phyloP scores from a whole-genome alignment of 1,140 invertebrate species.

The Platyscapa corneri region DNA sequence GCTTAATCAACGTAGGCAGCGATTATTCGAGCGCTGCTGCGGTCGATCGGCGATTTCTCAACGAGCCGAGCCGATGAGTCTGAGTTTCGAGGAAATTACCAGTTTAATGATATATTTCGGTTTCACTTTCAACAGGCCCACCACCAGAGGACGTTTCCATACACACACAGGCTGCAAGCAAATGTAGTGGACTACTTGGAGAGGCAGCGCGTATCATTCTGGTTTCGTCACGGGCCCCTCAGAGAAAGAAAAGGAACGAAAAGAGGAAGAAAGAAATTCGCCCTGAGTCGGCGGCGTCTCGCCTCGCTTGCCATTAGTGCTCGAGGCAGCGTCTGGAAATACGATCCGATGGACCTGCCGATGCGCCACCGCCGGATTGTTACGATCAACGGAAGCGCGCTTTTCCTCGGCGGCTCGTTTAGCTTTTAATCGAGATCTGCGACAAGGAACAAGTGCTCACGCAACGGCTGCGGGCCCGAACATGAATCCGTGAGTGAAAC shows the following conservation, averaged over 20 bases:
- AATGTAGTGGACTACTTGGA: conserved; percentile 14
- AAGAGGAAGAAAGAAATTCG: neutral
- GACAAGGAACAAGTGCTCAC: neutral
- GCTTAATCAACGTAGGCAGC: neutral
- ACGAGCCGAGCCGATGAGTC: neutral
- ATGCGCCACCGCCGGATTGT: neutral
- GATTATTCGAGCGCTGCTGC: neutral
- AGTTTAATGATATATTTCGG: conserved; percentile 31
- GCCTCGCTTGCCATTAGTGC: neutral
- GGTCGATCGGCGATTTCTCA: conserved; percentile 18
- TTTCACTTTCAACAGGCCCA: conserved; percentile 34
- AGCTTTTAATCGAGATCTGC: neutral
- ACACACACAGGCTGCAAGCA: neutral
- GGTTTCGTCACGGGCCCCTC: neutral
- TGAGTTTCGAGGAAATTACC: neutral
- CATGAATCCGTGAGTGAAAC: conserved; percentile 24
- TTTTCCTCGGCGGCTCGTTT: too few species aligned
- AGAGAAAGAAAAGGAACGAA: neutral
- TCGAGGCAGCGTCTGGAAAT: conserved; percentile 3
- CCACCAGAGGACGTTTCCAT: neutral
- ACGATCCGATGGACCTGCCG: neutral
- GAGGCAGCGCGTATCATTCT: conserved; percentile 19
- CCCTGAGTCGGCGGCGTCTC: neutral
- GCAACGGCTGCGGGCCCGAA: neutral
- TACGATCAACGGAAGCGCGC: too few species aligned